Evolutionary conservation across 2,888 invertebrate species (phyloP), one percentile per base, ranked within the genome.

Genomic region (Spilarctia lutea): DNA sequence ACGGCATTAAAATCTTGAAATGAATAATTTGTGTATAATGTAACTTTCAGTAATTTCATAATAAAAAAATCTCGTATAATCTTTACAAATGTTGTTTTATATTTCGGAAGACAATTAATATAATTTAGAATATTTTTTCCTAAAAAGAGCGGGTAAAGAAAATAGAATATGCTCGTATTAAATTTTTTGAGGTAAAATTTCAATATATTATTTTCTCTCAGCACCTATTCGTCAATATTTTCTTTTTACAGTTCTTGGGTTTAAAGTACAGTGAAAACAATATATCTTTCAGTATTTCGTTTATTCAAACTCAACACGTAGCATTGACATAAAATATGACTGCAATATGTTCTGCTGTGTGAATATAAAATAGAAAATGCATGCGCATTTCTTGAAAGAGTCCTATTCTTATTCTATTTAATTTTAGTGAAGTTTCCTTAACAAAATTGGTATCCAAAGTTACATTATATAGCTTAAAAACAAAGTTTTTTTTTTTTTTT

Each of bases 361-460:
- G 63, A 63, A 63, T 63, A 30, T 63, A 30, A 63, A 63, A 63
- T 63, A 30, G 18, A 63, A 60, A 63, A 30, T 63, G 65, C 42
- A 52, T 75, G 71, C 73, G 68, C 63, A 30, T 30, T 63, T 63
- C 63, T 2, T 63, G 18, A 63, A 30, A 63, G 6, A 63, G 30
- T 18, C 18, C 18, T 63, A 63, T 63, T 63, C 63, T 30, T 8
- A 8, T 27, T 63, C 30, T 18, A 72, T 74, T 56, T 65, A 65
- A 27, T 60, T 30, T 27, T 63, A 63, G 30, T 63, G 18, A 63
- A 63, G 2, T 30, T 63, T 30, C 30, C 30, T 30, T 27, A 6
- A 63, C 30, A 30, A 63, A 63, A 16, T 63, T 63, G 63, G 30
- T 18, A 18, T 30, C 30, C 0, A 63, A 63, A 30, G 6, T 63